phyloP scores from a whole-genome alignment of 1,140 invertebrate species.

The Caerostris extrusa region DNA sequence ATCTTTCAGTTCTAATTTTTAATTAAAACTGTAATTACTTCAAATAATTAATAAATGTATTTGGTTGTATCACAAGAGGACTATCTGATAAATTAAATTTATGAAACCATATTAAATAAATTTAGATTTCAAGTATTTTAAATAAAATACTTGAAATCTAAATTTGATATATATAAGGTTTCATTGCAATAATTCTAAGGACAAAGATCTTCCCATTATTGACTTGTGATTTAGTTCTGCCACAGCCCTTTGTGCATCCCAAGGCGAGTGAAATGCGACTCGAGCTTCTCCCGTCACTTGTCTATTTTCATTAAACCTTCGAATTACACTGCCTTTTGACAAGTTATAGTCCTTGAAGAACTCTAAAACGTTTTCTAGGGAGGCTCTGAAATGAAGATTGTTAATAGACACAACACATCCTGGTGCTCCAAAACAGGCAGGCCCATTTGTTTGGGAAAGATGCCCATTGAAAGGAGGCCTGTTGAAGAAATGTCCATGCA shows the following conservation, averaged over 20 bases:
- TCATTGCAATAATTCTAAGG: slow-evolving; percentile 58
- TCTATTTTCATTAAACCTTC: slow-evolving; percentile 87
- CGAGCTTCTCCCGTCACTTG: slow-evolving; percentile 94
- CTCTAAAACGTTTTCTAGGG: slow-evolving; percentile 91
- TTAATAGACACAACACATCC: slow-evolving; percentile 90
- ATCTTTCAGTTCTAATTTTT: too few relatives aligned
- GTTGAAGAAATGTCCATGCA: slow-evolving; percentile 18
- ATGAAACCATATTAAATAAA: too few relatives aligned
- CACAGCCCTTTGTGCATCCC: slow-evolving; percentile 89
- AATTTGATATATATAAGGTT: too few relatives aligned
- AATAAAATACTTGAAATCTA: too few relatives aligned
- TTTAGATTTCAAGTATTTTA: too few relatives aligned
- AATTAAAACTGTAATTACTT: too few relatives aligned
- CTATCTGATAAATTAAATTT: too few relatives aligned
- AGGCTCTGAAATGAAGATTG: slow-evolving; percentile 93
- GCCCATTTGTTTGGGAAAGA: background rate
- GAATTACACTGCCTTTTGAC: slow-evolving; percentile 80
- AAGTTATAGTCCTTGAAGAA: slow-evolving; percentile 86
- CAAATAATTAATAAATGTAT: too few relatives aligned
- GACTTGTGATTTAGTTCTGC: slow-evolving; percentile 82
- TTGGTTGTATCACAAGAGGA: too few relatives aligned
- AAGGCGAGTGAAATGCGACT: slow-evolving; percentile 88
- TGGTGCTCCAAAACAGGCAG: slow-evolving; percentile 87
- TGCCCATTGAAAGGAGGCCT: slow-evolving; percentile 78
- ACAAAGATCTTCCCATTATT: slow-evolving; percentile 77